Evolutionary conservation across 2,797 vertebrate species (phyloP).

Genomic region (Manis javanica): DNA sequence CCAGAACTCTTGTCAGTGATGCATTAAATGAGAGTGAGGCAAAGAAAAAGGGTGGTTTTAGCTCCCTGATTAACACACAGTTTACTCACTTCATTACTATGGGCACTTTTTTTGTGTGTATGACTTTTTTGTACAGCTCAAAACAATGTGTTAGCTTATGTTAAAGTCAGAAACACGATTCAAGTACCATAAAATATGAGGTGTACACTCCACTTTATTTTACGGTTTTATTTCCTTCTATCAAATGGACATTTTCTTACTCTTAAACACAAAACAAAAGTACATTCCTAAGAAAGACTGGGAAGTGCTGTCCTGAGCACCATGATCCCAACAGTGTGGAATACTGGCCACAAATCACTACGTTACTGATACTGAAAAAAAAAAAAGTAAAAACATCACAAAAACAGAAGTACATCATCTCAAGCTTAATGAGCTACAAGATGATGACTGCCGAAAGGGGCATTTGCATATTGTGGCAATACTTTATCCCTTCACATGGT

Average conservation of each 20-base stretch:
- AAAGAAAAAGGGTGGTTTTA: slow-evolving; percentile 67
- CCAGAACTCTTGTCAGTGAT: slow-evolving; percentile 54
- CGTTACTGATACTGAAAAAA: not conserved
- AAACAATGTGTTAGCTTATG: slow-evolving; percentile 54
- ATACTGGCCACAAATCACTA: not conserved
- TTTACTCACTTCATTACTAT: slow-evolving; percentile 60
- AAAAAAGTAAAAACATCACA: not conserved
- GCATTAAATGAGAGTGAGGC: slow-evolving; percentile 61
- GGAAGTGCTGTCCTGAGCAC: not conserved
- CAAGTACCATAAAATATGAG: slow-evolving; percentile 78
- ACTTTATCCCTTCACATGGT: not conserved
- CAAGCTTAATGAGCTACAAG: not conserved
- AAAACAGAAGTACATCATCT: not conserved
- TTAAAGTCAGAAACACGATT: slow-evolving; percentile 70
- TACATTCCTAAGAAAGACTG: not conserved
- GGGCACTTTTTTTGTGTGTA: slow-evolving; percentile 17
- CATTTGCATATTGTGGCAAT: not conserved
- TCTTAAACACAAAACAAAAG: not conserved
- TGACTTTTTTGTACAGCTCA: slow-evolving; percentile 50
- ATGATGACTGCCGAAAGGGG: not conserved
- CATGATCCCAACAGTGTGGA: not conserved
- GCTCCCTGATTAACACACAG: slow-evolving; percentile 6
- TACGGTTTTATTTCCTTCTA: slow-evolving; percentile 66
- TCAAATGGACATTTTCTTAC: not conserved
- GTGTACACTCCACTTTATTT: slow-evolving; percentile 65